phyloP scores from a whole-genome alignment of 1,140 invertebrate genomes.

The Nasonia vitripennis region DNA sequence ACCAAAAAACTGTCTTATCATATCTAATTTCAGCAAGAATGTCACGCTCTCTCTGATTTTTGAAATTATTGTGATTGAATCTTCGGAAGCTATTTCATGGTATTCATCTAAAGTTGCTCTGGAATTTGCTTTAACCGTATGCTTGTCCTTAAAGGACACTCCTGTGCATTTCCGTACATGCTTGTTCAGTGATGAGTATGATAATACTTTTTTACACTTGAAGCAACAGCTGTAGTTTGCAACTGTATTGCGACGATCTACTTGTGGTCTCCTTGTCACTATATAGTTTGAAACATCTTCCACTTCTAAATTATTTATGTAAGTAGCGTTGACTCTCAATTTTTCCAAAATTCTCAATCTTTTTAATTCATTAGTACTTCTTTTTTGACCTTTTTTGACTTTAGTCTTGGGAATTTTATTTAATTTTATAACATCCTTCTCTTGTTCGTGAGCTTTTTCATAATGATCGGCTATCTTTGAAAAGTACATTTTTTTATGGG shows the following conservation, averaged over 20 bases:
- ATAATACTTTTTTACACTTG: background rate
- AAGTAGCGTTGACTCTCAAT: background rate
- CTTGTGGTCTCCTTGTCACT: background rate
- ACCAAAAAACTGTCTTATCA: background rate
- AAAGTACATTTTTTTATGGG: background rate
- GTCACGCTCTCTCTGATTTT: background rate
- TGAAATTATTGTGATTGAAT: background rate
- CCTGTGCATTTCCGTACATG: constrained; percentile 1
- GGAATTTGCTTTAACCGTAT: background rate
- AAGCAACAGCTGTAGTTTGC: background rate
- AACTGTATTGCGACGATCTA: background rate
- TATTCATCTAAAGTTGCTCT: background rate
- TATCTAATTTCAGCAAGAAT: background rate
- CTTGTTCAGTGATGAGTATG: background rate
- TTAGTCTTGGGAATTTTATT: background rate
- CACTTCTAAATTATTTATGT: background rate
- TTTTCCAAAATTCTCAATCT: background rate
- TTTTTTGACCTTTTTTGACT: background rate
- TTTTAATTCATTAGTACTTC: background rate
- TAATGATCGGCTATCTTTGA: background rate
- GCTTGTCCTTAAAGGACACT: background rate
- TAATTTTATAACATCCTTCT: background rate
- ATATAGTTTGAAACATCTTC: background rate
- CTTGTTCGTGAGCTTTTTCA: background rate
- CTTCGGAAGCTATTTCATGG: background rate